Evolutionary conservation across 2,113 vertebrate species (phyloP).

Genomic region (Epinephelus fuscoguttatus): DNA sequence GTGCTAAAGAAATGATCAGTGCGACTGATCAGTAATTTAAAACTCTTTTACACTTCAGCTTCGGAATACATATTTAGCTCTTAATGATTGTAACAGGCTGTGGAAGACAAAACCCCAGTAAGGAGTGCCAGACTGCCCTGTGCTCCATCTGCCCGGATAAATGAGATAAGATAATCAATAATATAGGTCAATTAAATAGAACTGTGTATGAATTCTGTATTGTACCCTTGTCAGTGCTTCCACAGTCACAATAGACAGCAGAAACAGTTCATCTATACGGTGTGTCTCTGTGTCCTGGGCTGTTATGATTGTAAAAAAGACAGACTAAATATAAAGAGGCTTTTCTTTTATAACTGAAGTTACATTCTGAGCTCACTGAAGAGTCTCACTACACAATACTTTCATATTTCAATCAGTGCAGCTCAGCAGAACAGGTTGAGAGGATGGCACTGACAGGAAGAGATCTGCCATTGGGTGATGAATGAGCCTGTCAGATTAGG

Average conservation of each 20-base stretch:
- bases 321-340: background rate
- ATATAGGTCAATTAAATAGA: constrained; percentile 14
- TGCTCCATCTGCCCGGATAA: background rate
- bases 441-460: constrained; percentile 57
- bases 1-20: constrained; percentile 39
- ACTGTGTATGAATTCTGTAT: background rate
- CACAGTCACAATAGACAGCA: background rate
- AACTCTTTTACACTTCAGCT: constrained; percentile 40
- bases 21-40: constrained; percentile 23
- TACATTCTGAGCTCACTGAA: constrained; percentile 9
- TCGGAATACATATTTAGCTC: constrained; percentile 33
- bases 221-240: background rate
- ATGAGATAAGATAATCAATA: constrained; percentile 15
- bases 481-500: constrained; percentile 83
- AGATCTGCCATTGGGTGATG: constrained; percentile 75
- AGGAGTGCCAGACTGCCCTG: background rate
- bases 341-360: background rate
- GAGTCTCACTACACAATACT: constrained; percentile 44
- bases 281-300: background rate
- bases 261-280: background rate
- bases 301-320: background rate
- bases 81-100: constrained; percentile 26
- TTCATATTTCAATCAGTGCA: constrained; percentile 68
- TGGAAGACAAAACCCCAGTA: background rate
- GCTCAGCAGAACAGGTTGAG: constrained; percentile 71